These are phyloP conservation scores for Heteropelma amictum DNA, from an alignment of 2,888 invertebrate genomes.

Conservation along the genomic window DNA sequence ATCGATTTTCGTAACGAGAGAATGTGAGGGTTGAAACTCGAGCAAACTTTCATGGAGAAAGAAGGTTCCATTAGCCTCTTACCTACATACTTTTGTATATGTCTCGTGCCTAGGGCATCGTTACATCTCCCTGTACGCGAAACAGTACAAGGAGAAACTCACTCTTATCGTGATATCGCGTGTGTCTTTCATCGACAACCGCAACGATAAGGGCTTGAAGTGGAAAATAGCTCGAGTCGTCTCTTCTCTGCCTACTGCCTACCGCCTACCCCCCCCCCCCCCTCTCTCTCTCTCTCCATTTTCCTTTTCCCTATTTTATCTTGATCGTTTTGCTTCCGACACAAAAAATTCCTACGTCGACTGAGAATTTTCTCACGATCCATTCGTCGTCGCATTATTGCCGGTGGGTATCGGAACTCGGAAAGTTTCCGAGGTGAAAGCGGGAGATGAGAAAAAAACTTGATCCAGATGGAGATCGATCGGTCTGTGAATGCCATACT, in stretches of 20 bases:
- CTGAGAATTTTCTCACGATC: slow-evolving; percentile 11
- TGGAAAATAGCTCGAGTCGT: too few species aligned
- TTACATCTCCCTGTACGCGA: slow-evolving; percentile 19
- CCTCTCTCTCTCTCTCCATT: background rate
- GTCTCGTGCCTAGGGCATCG: background rate
- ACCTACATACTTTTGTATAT: background rate
- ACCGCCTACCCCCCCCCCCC: background rate
- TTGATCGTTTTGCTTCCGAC: background rate
- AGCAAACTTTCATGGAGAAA: slow-evolving; percentile 32
- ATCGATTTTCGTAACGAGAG: slow-evolving; percentile 20
- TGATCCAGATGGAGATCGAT: slow-evolving; percentile 5
- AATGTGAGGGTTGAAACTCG: background rate
- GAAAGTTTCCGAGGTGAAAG: slow-evolving; percentile 9
- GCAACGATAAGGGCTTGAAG: slow-evolving; percentile 33
- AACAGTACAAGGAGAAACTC: slow-evolving; percentile 3
- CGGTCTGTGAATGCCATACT: slow-evolving; percentile 16
- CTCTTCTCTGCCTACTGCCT: too few species aligned
- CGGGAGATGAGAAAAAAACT: background rate
- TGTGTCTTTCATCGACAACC: too few species aligned
- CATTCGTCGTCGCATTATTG: background rate
- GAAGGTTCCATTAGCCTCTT: slow-evolving; percentile 32
- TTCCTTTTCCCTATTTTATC: background rate
- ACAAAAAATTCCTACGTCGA: background rate
- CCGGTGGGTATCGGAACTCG: slow-evolving; percentile 1
- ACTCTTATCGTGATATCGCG: too few species aligned